phyloP scores from a whole-genome alignment of 2,113 vertebrate genomes.

The Garra rufa region DNA sequence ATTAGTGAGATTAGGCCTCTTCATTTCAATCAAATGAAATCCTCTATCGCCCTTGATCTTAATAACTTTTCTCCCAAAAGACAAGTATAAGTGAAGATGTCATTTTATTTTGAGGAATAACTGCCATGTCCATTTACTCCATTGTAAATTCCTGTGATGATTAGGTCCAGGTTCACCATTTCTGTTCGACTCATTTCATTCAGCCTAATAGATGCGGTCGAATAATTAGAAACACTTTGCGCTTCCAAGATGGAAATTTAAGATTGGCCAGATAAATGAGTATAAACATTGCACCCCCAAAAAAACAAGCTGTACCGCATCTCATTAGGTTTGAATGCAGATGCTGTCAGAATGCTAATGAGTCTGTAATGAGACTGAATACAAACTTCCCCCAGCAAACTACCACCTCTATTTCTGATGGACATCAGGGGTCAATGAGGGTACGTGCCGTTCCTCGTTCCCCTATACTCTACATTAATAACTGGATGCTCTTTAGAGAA shows the following conservation, averaged over 20 bases:
- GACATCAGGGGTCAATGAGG: conserved; percentile 20
- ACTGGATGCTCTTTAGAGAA: conserved; percentile 9
- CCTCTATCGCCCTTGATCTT: conserved; percentile 71
- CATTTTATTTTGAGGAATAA: conserved; percentile 40
- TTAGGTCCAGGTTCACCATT: conserved; percentile 17
- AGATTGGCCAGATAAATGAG: conserved; percentile 36
- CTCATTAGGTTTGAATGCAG: conserved; percentile 26
- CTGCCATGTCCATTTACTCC: conserved; percentile 12
- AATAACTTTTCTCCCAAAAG: conserved; percentile 52
- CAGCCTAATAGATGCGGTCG: background rate
- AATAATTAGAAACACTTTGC: conserved; percentile 34
- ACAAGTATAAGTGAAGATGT: conserved; percentile 34
- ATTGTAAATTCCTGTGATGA: conserved; percentile 23
- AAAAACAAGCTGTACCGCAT: conserved; percentile 18
- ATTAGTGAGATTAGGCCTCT: conserved; percentile 77
- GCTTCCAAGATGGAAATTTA: conserved; percentile 40
- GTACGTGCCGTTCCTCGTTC: background rate
- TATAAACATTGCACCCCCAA: background rate
- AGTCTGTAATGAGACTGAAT: conserved; percentile 35
- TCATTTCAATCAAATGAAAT: conserved; percentile 78
- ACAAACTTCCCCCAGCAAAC: conserved; percentile 22
- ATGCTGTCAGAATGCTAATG: conserved; percentile 40
- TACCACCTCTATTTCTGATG: background rate
- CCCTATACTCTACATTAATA: conserved; percentile 6
- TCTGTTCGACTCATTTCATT: conserved; percentile 11